phyloP scores from a whole-genome alignment of 1,140 invertebrate species.

The Elysia chlorotica region DNA sequence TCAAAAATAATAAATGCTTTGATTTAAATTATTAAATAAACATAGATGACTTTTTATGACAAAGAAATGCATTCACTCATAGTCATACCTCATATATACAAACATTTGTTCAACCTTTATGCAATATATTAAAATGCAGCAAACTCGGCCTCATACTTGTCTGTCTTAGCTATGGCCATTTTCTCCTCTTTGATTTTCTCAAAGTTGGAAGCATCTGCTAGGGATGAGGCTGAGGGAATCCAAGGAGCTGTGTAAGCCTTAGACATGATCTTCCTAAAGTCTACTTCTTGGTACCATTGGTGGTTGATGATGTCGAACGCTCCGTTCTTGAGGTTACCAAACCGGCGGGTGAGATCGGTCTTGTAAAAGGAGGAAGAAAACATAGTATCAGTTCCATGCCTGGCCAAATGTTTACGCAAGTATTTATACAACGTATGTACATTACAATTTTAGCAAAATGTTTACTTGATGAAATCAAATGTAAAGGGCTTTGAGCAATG shows the following conservation, averaged over 20 bases:
- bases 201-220: constrained; percentile 15
- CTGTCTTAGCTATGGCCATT: background rate
- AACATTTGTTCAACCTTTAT: no score
- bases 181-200: constrained; percentile 4
- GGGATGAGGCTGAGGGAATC: background rate
- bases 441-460: no score
- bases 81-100: no score
- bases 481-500: background rate
- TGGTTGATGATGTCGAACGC: constrained; percentile 18
- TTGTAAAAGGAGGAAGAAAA: background rate
- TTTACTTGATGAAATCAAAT: background rate
- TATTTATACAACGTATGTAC: no score
- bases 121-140: no score
- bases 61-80: no score
- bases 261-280: constrained; percentile 9
- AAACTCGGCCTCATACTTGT: constrained; percentile 6
- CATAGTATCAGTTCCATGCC: background rate
- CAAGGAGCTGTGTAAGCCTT: constrained; percentile 9
- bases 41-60: no score
- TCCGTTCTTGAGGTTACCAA: constrained; percentile 16
- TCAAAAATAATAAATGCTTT: no score
- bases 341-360: constrained; percentile 18
- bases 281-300: constrained; percentile 5
- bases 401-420: no score
- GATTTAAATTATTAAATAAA: no score